phyloP scores from a whole-genome alignment of 2,888 invertebrate species.

The Drosophila mettleri region DNA sequence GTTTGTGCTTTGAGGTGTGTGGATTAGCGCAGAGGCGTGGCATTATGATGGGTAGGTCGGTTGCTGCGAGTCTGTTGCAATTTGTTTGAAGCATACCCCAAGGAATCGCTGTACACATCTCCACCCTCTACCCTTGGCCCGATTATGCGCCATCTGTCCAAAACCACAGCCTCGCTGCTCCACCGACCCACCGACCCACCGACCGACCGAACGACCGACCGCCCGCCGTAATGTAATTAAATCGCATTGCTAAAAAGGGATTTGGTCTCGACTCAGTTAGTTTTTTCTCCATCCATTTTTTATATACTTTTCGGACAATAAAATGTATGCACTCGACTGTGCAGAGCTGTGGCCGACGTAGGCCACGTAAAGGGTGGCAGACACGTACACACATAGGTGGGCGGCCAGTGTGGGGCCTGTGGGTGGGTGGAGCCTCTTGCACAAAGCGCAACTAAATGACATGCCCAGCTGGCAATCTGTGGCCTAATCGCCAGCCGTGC shows the following conservation, averaged over 20 bases:
- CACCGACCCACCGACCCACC: conserved; percentile 13
- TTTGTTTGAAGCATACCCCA: conserved; percentile 72
- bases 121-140: conserved; percentile 9
- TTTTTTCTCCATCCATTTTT: no score
- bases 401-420: not conserved
- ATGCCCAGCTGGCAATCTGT: conserved; percentile 69
- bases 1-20: conserved; percentile 20
- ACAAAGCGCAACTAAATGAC: conserved; percentile 57
- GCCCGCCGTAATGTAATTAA: conserved; percentile 68
- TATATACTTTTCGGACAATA: conserved; percentile 62
- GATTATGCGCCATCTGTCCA: not conserved
- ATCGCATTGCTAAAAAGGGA: conserved; percentile 63
- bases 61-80: conserved; percentile 49
- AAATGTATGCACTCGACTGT: conserved; percentile 69
- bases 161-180: not conserved
- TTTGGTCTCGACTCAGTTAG: conserved; percentile 25
- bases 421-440: not conserved
- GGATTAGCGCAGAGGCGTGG: conserved; percentile 2
- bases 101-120: conserved; percentile 55
- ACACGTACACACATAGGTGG: not conserved
- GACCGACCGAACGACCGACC: conserved; percentile 15
- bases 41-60: not conserved
- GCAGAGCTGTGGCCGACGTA: not conserved
- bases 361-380: no score
- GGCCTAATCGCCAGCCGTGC: conserved; percentile 59